phyloP scores from a whole-genome alignment of 53 echinoderm and acorn worm genomes.

The Stichopus horrens region DNA sequence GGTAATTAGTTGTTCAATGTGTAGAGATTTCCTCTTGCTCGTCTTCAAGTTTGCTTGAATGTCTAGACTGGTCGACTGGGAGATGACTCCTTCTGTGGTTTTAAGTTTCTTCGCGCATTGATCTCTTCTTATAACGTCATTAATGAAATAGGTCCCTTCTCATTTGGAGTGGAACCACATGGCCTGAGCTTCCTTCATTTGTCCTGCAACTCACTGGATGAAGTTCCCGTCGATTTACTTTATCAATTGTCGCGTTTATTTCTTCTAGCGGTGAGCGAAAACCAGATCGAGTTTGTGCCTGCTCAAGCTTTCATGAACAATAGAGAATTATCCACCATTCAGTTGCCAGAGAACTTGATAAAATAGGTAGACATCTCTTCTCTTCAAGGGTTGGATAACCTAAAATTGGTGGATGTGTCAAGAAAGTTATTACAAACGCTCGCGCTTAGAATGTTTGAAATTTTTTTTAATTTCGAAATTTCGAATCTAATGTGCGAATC shows the following conservation, averaged over 20 bases:
- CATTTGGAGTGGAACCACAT: not conserved
- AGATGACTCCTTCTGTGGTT: not conserved
- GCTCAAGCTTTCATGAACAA: not conserved
- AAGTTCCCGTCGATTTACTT: not conserved
- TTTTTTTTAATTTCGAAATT: not conserved
- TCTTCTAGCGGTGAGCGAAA: not conserved
- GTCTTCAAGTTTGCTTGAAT: not conserved
- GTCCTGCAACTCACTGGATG: not conserved
- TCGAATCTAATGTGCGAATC: not conserved
- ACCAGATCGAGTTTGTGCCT: not conserved
- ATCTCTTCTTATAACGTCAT: not conserved
- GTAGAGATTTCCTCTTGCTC: not conserved
- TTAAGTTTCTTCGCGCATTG: not conserved
- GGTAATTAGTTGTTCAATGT: not conserved
- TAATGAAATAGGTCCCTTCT: not conserved
- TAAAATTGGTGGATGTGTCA: not conserved
- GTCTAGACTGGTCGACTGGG: not conserved
- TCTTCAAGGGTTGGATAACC: not conserved
- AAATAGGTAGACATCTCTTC: not conserved
- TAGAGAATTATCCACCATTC: not conserved
- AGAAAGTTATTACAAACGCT: not conserved
- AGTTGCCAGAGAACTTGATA: not conserved
- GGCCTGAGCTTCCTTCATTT: not conserved
- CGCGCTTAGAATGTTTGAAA: not conserved
- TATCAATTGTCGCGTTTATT: not conserved